Base-by-base conservation (phyloP, 2,113 vertebrate genomes). In the Chlorodrepanis virens region DNA sequence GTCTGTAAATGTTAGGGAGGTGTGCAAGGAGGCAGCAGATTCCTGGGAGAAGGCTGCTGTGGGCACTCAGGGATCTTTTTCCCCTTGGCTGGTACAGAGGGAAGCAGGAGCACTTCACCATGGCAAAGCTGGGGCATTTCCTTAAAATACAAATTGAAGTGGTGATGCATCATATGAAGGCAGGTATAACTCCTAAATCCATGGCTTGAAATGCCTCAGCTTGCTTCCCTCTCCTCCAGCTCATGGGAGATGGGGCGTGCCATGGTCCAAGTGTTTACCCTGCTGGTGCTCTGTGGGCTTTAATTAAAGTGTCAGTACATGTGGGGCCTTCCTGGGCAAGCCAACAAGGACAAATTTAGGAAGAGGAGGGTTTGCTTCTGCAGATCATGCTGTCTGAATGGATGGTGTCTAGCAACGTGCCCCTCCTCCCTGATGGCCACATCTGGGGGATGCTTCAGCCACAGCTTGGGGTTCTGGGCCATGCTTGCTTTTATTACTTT, bases 281-380 rank as follows among this genome's bases (percentile, higher is more conserved):
- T 56, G 59, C 78, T 94, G 81, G 23, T 91, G 89, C 89, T 97
- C 93, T 33, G 61, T 92, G 94, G 78, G 89, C 93, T 97, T 96
- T 96, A 95, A 97, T 97, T 88, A 93, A 96, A 87, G 92, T 67
- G 84, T 92, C 9, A 7, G 50, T 82, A 45, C 15, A 8, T 5
- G 13, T 44, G n/a, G 83, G 78, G 56, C 40, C 63, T 81, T 78
- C 70, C 85, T 85, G 81, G 92, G 87, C 71, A 37, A 90, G 81
- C 60, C 72, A 85, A n/a, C 35, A 52, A 70, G 76, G 87, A 44
- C 14, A 11, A 49, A 45, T 95, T 83, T 57, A 64, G 80, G 75
- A 59, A 78, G 56, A 68, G 59, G 68, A 90, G 44, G 83, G 23
- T 87, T 85, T 95, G 40, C 37, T 92, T 83, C 76, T 81, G 44